Base-by-base conservation (phyloP, 35 echinoderm and acorn worm species). In the Ophiothrix spiculata region DNA sequence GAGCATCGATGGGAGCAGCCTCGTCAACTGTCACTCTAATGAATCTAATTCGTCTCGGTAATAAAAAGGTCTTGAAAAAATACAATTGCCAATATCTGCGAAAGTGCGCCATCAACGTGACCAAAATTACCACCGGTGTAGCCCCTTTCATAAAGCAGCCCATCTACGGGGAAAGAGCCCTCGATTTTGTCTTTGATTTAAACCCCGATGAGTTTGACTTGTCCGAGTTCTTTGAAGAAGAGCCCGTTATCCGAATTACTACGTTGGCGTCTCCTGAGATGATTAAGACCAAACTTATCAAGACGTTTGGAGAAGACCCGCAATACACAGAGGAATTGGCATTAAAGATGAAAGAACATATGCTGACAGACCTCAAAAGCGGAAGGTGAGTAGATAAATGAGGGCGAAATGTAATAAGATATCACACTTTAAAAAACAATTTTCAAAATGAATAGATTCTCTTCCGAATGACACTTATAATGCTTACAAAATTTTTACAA, bases 91-190 rank as follows among this genome's bases (percentile, higher is more conserved):
- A 21, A 32, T 88, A 88, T 35, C 75, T 88, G 14, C 79, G 88
- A 56, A 33, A 90, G 63, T 81, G 64, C 41, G 82, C 80, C 0
- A 90, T 85, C 33, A 85, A 90, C 35, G 88, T 90, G 39, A 90
- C 82, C 21, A 77, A 63, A 45, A 74, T 84, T 23, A 46, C 81
- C 74, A 85, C 88, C 21, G 79, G 88, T 31, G 8, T 0, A 33
- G 56, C 46, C 0, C 88, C 88, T 11, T 23, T 73, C 28, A 35
- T 40, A 33, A 88, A 88, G 86, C 77, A 81, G 32, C 86, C 86
- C 23, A 60, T 89, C 79, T 88, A 80, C 77, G 86, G 86, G n/a
- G 86, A 31, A 1, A 49, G 76, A 60, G 86, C 86, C 36, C 31
- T 82, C 4, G 87, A 89, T 32, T 39, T 83, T 37, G 87, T 89